phyloP scores from a whole-genome alignment of 1,140 invertebrate genomes.

The Plodia interpunctella region DNA sequence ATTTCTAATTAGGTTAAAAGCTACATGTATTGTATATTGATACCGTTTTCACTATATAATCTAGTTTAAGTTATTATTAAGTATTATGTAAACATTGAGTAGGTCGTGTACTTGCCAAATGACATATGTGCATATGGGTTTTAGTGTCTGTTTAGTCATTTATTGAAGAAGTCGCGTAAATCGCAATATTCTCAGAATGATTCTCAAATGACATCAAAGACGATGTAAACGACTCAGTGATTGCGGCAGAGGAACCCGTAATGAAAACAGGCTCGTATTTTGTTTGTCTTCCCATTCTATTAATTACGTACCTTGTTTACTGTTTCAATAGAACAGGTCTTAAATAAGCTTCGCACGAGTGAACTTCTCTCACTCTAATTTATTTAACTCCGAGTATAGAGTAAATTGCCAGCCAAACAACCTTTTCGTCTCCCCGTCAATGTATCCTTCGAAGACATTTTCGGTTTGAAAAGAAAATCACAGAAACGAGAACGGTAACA shows the following conservation, averaged over 20 bases:
- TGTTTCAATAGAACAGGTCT: constrained; percentile 35
- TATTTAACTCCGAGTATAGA: constrained; percentile 29
- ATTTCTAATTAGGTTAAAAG: too few species aligned
- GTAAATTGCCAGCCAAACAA: constrained; percentile 21
- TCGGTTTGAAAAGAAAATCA: background rate
- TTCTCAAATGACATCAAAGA: constrained; percentile 1
- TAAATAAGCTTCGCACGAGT: constrained; percentile 35
- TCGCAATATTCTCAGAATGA: background rate
- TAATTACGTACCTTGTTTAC: constrained; percentile 45
- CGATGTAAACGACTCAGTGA: constrained; percentile 15
- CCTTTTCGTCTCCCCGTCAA: background rate
- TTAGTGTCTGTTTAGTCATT: too few species aligned
- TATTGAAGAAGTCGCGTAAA: background rate
- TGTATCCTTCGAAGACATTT: background rate
- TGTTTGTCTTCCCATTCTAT: constrained; percentile 42
- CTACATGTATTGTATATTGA: too few species aligned
- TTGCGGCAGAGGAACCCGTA: constrained; percentile 23
- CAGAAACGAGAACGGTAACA: background rate
- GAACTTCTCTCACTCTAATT: constrained; percentile 42
- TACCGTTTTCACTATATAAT: too few species aligned
- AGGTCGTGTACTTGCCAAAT: too few species aligned
- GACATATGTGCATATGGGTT: too few species aligned
- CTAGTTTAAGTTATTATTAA: too few species aligned
- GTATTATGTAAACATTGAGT: too few species aligned
- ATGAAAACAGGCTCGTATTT: constrained; percentile 39